Base-by-base conservation (phyloP, 2,888 invertebrate species). In the Volucella zonaria region DNA sequence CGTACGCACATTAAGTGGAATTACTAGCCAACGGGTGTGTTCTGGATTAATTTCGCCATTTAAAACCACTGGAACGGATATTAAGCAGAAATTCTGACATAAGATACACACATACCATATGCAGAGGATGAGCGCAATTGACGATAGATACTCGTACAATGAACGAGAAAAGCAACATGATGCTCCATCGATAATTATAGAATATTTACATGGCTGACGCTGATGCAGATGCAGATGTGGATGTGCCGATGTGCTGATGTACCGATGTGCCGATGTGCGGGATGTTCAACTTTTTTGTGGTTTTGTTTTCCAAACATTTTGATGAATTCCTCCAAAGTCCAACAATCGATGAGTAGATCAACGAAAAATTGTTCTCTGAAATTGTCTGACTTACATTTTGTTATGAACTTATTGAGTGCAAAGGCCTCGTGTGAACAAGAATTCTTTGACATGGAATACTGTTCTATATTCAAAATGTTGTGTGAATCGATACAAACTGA, bases 1-100 rank as follows among this genome's bases (percentile, higher is more conserved):
- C 9, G 31, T 10, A 12, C 31, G 49, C 31, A 38, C n/a, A 52
- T 67, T 45, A n/a, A 67, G 62, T 43, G 42, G 14, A 62, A 75
- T 58, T 75, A 42, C 56, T 75, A 51, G 43, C 56, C 49, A 43
- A 38, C 58, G 62, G 66, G 61, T 71, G 82, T 61, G 47, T 66
- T 77, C 71, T 71, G 66, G 82, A 81, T 81, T 76, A 76, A 81
- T 81, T 76, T 66, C 76, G 40, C 66, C 76, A 76, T 70, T 76
- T 75, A 58, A 70, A 70, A 10, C 58, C 56, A 62, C 51, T 45
- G 59, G 81, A 66, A 58, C 52, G 76, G 59, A 64, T 70, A 66
- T 59, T 71, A 23, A 71, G 81, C 58, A 45, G 40, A 68, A 62
- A 54, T 18, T 49, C 14, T 14, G 66, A 59, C 59, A 67, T 43